Conservation (phyloP, 2,113 vertebrate species). For the Scytalopus superciliaris region DNA sequence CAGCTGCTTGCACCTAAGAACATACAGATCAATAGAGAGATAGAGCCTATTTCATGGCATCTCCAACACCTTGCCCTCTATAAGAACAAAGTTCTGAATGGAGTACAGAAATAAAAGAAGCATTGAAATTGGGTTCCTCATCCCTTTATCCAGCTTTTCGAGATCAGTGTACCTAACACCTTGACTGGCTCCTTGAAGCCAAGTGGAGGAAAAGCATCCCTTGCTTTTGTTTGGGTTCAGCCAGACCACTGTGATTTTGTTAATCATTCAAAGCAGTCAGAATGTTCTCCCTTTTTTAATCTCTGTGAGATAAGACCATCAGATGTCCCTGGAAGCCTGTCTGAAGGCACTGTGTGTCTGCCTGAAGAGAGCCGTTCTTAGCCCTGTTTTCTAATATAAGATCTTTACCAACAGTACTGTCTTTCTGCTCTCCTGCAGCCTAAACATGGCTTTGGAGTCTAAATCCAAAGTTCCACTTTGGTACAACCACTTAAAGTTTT, state of each 20-base stretch:
- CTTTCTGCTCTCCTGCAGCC: neutral
- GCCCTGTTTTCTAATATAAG: neutral
- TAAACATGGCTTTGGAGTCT: slow-evolving; percentile 1
- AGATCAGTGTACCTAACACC: neutral
- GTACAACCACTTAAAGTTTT: neutral
- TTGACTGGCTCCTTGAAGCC: neutral
- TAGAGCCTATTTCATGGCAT: neutral
- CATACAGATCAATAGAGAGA: neutral
- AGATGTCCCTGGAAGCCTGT: neutral
- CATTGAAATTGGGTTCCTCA: neutral
- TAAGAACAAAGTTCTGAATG: neutral
- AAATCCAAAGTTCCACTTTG: neutral
- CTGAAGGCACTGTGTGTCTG: neutral
- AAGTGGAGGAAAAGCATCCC: neutral
- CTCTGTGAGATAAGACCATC: neutral
- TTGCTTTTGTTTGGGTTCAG: slow-evolving; percentile 24
- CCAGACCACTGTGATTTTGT: neutral
- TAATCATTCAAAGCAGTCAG: neutral
- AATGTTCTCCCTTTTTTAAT: neutral
- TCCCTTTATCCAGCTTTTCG: accelerated
- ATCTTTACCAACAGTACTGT: neutral
- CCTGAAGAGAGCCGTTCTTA: neutral
- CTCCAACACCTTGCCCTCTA: neutral
- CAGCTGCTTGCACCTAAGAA: neutral
- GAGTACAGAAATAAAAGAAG: neutral